These are phyloP conservation scores for Scolanthus callimorphus DNA, from an alignment of 92 coral and sea anemone species.

Conservation along the genomic window DNA sequence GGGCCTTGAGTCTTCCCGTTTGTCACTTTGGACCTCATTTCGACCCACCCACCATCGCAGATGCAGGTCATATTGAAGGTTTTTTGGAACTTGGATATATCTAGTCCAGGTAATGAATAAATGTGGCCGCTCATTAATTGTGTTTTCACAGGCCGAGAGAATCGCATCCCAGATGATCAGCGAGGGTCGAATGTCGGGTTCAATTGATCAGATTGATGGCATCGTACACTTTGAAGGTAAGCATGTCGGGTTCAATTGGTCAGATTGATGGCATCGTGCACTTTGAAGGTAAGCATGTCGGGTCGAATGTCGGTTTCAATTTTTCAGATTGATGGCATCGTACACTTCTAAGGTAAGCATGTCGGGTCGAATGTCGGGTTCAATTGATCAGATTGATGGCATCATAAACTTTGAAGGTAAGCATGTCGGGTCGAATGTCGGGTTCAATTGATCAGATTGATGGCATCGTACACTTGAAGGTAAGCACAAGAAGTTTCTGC, in stretches of 20 bases:
- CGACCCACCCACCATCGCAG: background rate
- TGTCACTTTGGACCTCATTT: too few relatives aligned
- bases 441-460: background rate
- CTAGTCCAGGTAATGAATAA: background rate
- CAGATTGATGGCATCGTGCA: conserved; percentile 71
- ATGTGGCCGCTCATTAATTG: background rate
- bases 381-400: conserved; percentile 96
- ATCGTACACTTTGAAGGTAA: conserved; percentile 98
- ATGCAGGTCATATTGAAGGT: background rate
- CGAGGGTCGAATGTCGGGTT: conserved; percentile 97
- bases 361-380: too few relatives aligned
- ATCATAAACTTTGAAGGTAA: conserved; percentile 95
- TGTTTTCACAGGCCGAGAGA: conserved; percentile 78
- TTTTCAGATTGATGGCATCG: conserved; percentile 43
- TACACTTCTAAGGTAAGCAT: conserved; percentile 89
- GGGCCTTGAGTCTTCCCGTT: too few relatives aligned
- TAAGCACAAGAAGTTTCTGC: too few relatives aligned
- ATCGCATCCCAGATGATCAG: conserved; percentile 99
- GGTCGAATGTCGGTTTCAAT: background rate
- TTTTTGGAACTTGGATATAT: background rate
- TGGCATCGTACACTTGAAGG: too few relatives aligned
- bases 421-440: background rate
- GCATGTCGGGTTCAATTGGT: background rate
- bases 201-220: conserved; percentile 98
- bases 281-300: conserved; percentile 73